These are phyloP conservation scores for Drosophila dunni DNA, from an alignment of 1,140 invertebrate species.

Conservation along the genomic window DNA sequence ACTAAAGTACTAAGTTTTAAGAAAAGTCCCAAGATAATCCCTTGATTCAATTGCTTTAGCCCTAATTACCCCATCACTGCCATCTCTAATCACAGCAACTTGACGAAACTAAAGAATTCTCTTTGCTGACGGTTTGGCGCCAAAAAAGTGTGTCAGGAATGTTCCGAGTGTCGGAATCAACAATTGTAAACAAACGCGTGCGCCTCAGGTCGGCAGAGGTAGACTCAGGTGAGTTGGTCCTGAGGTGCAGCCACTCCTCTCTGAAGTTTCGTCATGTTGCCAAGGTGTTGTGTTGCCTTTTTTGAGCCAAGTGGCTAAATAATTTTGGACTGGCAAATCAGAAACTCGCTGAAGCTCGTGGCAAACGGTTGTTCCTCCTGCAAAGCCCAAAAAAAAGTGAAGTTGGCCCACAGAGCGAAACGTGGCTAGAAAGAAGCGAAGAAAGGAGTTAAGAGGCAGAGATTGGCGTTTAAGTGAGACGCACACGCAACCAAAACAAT, in stretches of 20 bases:
- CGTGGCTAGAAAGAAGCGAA: background rate
- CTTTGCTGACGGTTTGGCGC: slow-evolving; percentile 52
- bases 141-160: slow-evolving; percentile 49
- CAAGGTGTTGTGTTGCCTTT: slow-evolving; percentile 50
- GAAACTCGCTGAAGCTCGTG: slow-evolving; percentile 80
- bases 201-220: slow-evolving; percentile 38
- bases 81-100: slow-evolving; percentile 21
- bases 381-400: slow-evolving; percentile 7
- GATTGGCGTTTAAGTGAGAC: slow-evolving; percentile 60
- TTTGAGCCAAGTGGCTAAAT: slow-evolving; percentile 46
- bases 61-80: background rate
- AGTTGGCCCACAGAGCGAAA: slow-evolving; percentile 23
- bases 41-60: no score
- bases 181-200: slow-evolving; percentile 83
- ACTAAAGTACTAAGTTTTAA: background rate
- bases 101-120: slow-evolving; percentile 36
- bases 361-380: slow-evolving; percentile 71
- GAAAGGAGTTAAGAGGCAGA: slow-evolving; percentile 21
- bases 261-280: slow-evolving; percentile 71
- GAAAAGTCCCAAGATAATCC: background rate
- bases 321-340: slow-evolving; percentile 71
- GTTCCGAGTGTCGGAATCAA: slow-evolving; percentile 57
- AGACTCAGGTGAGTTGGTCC: slow-evolving; percentile 8
- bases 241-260: slow-evolving; percentile 12
- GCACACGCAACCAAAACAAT: slow-evolving; percentile 76